Conservation (phyloP, 2,113 vertebrate species). For the Piaya cayana region DNA sequence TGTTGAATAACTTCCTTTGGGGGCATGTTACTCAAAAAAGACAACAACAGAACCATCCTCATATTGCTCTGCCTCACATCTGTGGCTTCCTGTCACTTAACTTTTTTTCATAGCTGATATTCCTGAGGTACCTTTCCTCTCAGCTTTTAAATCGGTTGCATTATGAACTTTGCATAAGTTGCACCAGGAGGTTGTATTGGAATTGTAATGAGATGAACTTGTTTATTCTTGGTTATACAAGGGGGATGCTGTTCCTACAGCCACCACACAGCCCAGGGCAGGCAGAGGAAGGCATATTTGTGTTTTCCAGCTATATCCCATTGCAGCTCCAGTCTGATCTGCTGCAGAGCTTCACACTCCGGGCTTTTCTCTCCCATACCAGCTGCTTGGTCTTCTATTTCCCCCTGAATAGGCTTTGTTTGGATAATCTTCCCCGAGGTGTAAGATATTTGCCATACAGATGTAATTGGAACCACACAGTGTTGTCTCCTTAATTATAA, state of each 20-base stretch:
- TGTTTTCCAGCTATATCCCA: background rate
- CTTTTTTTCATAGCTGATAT: background rate
- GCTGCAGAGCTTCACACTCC: background rate
- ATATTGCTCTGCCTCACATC: background rate
- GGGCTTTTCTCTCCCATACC: background rate
- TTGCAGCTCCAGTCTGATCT: background rate
- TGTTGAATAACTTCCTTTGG: background rate
- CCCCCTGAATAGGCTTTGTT: background rate
- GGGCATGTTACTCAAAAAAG: background rate
- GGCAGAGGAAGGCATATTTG: background rate
- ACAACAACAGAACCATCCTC: background rate
- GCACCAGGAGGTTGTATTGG: background rate
- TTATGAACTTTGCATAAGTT: background rate
- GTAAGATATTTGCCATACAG: background rate
- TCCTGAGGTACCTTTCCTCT: background rate
- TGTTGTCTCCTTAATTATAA: background rate
- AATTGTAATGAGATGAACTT: background rate
- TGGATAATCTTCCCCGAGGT: background rate
- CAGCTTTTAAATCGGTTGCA: background rate
- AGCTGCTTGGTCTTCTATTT: background rate
- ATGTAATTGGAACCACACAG: background rate
- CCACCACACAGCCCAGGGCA: rapidly evolving
- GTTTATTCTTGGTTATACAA: background rate
- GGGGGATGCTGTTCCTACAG: background rate
- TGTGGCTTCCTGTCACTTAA: background rate